Evolutionary conservation across 1,140 invertebrate species (phyloP).

Genomic region (Cryptotermes secundus): DNA sequence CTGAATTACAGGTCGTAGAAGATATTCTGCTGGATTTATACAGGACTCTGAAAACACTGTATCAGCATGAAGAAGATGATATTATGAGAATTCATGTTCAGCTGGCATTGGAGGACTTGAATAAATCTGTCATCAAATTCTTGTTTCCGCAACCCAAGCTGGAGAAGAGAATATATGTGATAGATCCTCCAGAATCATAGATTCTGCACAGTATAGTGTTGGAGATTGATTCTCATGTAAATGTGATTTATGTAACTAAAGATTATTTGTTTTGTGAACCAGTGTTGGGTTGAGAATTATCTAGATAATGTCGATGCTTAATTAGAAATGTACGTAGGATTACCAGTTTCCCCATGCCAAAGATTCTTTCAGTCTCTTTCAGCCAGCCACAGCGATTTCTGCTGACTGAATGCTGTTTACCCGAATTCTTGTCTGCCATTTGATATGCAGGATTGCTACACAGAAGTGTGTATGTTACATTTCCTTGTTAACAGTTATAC

Average conservation of each 20-base stretch:
- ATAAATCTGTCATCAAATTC: constrained; percentile 64
- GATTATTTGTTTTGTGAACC: not conserved
- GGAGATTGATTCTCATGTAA: not conserved
- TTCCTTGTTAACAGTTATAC: no score
- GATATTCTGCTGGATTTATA: constrained; percentile 68
- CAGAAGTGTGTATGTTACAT: no score
- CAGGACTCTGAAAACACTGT: constrained; percentile 63
- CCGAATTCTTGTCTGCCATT: no score
- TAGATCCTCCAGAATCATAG: constrained; percentile 28
- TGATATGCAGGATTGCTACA: no score
- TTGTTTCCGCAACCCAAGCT: constrained; percentile 59
- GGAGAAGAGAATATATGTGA: constrained; percentile 61
- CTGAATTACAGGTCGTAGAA: constrained; percentile 55
- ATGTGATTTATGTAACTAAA: not conserved
- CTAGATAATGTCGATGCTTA: not conserved
- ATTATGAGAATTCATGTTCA: constrained; percentile 70
- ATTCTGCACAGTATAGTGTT: not conserved
- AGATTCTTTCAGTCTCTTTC: no score
- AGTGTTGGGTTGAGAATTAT: not conserved
- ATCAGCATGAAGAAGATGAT: constrained; percentile 65
- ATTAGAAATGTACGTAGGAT: not conserved
- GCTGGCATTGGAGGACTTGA: constrained; percentile 73
- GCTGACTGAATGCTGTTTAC: no score
- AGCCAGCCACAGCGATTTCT: no score
- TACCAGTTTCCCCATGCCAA: no score